Percentiles rank a stretch among this genome's conserved stretches.
These are phyloP conservation scores for Himalopsyche tibetana DNA, from an alignment of 2,888 invertebrate genomes.

Conservation along the genomic window DNA sequence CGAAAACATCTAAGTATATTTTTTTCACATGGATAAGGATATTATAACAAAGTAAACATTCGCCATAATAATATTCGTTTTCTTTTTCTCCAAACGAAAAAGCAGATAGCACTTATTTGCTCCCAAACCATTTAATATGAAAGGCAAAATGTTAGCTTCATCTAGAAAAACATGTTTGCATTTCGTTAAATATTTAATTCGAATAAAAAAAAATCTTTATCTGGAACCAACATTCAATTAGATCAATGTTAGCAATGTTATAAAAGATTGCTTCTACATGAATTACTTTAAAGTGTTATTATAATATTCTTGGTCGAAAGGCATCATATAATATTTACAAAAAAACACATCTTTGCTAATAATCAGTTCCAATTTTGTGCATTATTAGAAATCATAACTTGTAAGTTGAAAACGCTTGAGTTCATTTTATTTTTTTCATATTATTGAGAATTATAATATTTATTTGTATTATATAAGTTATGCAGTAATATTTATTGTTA, in stretches of 20 bases:
- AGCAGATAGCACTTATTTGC: not conserved
- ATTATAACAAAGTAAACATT: constrained; percentile 36
- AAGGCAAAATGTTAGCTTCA: not conserved
- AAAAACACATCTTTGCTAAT: too few species aligned
- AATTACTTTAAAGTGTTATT: not conserved
- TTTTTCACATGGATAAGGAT: not conserved
- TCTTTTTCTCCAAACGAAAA: not conserved
- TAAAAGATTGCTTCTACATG: not conserved
- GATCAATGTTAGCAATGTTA: not conserved
- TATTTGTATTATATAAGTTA: too few species aligned
- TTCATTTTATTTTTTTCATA: too few species aligned
- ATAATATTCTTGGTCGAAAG: too few species aligned
- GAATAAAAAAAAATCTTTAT: not conserved
- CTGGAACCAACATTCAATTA: not conserved
- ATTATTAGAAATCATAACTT: too few species aligned
- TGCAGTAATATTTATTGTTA: too few species aligned
- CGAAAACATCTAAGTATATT: not conserved
- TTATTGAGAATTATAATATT: too few species aligned
- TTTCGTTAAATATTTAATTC: not conserved
- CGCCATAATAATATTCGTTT: not conserved
- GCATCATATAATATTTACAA: too few species aligned
- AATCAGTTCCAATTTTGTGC: too few species aligned
- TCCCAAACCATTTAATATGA: constrained; percentile 3
- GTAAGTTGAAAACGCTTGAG: too few species aligned
- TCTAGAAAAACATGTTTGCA: constrained; percentile 13